A percentile compares a stretch with the other conserved stretches of the same genome.
phyloP scores from a whole-genome alignment of 2,113 vertebrate species.

The Calidris pugnax region DNA sequence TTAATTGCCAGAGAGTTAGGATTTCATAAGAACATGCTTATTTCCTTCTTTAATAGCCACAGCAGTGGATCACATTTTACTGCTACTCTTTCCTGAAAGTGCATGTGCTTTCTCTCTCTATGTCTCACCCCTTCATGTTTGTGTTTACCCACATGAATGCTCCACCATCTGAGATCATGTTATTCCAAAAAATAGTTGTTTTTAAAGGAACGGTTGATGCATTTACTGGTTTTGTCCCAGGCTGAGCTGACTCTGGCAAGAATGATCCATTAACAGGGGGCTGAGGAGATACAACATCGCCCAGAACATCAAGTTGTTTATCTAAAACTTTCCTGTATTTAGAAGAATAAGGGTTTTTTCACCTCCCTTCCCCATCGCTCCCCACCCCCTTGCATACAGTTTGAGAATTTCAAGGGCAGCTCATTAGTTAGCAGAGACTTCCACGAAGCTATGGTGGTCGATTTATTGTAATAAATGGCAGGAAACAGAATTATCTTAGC shows the following conservation, averaged over 20 bases:
- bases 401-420: slow-evolving; percentile 28
- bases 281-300: background rate
- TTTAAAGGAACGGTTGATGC: background rate
- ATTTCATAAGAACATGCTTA: background rate
- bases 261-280: background rate
- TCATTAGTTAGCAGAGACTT: slow-evolving; percentile 16
- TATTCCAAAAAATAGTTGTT: background rate
- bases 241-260: background rate
- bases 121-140: background rate
- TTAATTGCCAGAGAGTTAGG: background rate
- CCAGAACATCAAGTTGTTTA: background rate
- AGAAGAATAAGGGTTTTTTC: background rate
- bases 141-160: background rate
- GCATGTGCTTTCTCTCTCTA: background rate
- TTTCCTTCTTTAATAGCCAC: background rate
- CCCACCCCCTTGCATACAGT: background rate
- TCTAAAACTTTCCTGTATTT: background rate
- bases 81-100: background rate
- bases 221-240: background rate
- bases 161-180: background rate
- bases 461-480: slow-evolving; percentile 52
- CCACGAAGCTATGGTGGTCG: slow-evolving; percentile 1
- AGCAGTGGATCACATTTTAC: no score
- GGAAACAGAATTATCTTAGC: slow-evolving; percentile 51
- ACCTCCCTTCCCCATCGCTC: background rate